Percentiles rank a stretch among this genome's conserved stretches.
Conservation (phyloP, 2,113 vertebrate species). For the Eurypyga helias region DNA sequence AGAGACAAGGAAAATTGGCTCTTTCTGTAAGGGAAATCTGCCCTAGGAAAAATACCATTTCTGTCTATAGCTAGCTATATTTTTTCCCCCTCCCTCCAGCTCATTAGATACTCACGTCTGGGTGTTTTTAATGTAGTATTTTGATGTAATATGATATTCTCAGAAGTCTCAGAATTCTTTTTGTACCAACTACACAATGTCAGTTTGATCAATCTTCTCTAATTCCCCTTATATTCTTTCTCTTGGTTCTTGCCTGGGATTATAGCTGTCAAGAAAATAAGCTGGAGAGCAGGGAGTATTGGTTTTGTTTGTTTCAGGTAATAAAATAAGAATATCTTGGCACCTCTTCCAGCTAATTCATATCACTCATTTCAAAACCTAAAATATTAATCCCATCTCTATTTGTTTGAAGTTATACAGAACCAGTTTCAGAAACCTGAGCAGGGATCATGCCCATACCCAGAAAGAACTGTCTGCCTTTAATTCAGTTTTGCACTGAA, state of each 20-base stretch:
- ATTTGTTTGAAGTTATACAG: not conserved
- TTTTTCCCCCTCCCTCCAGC: not conserved
- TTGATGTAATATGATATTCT: not conserved
- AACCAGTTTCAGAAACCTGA: not conserved
- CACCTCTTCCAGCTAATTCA: not conserved
- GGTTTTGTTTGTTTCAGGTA: not conserved
- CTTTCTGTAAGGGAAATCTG: not conserved
- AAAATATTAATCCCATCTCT: not conserved
- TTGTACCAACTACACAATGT: not conserved
- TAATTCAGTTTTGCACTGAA: not conserved
- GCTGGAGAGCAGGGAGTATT: not conserved
- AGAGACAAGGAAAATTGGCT: not conserved
- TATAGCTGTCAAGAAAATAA: not conserved
- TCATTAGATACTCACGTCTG: not conserved
- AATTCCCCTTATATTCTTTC: not conserved
- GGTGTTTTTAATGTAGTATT: not conserved
- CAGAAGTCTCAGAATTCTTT: not conserved
- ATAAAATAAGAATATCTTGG: not conserved
- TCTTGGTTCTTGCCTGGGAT: not conserved
- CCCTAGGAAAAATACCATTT: not conserved
- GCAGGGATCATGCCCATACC: not conserved
- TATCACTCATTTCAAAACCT: not conserved
- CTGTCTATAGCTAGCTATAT: not conserved
- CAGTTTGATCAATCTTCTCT: not conserved
- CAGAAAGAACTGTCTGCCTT: not conserved